A percentile compares a stretch with the other conserved stretches of the same genome.
phyloP scores from a whole-genome alignment of 1,140 invertebrate species.

The Medauroidea extradentata region DNA sequence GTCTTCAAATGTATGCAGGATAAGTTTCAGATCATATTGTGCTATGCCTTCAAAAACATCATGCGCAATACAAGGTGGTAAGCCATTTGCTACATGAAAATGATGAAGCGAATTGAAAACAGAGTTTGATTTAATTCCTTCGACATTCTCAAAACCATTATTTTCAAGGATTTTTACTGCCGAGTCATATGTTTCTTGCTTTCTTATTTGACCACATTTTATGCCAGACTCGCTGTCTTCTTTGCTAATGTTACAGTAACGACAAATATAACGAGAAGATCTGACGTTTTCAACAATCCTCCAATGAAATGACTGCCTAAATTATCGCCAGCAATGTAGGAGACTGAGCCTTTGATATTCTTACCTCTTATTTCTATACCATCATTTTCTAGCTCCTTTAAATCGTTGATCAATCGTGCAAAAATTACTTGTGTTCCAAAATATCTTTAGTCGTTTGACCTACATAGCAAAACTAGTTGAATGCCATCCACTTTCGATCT shows the following conservation, averaged over 20 bases:
- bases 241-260: constrained; percentile 21
- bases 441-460: neutral
- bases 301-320: constrained; percentile 28
- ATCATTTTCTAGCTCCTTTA: neutral
- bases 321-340: constrained; percentile 34
- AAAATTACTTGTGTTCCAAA: neutral
- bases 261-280: constrained; percentile 25
- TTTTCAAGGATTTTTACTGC: neutral
- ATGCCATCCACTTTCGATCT: constrained; percentile 1
- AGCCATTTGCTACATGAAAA: constrained; percentile 9
- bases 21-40: constrained; percentile 7
- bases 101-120: constrained; percentile 4
- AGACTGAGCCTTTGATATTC: constrained; percentile 25
- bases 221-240: neutral
- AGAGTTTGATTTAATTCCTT: constrained; percentile 8
- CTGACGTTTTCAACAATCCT: constrained; percentile 30
- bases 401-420: neutral
- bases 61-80: constrained; percentile 13
- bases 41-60: constrained; percentile 11
- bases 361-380: neutral
- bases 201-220: neutral
- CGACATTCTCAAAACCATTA: neutral
- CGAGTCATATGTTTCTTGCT: neutral
- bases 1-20: constrained; percentile 7
- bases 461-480: constrained; percentile 9